Conservation (phyloP, 2,113 vertebrate genomes). For the Halcyon malimbica region DNA sequence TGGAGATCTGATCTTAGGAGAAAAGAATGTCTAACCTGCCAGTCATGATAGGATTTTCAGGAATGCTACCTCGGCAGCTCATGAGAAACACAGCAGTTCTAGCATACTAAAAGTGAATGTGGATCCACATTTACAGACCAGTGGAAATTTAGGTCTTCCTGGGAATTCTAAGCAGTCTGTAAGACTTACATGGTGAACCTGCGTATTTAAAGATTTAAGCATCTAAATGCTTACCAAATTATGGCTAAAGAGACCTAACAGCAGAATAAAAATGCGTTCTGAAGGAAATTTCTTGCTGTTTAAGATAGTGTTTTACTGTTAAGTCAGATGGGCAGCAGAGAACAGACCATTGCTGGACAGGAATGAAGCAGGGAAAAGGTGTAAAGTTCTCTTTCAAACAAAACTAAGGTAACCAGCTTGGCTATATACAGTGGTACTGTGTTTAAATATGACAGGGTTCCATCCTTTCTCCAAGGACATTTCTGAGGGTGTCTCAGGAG, state of each 20-base stretch:
- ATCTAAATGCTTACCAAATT: not conserved
- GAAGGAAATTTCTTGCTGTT: not conserved
- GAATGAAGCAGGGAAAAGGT: not conserved
- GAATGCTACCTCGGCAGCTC: not conserved
- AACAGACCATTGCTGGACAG: rapidly evolving
- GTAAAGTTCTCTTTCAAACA: not conserved
- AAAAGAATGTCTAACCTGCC: not conserved
- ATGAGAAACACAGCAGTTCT: not conserved
- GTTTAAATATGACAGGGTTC: not conserved
- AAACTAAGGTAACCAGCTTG: not conserved
- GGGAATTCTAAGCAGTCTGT: not conserved
- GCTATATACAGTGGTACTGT: not conserved
- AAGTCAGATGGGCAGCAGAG: not conserved
- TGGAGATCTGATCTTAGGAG: not conserved
- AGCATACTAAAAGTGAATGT: not conserved
- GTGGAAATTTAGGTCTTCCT: not conserved
- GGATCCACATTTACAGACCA: not conserved
- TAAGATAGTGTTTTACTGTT: not conserved
- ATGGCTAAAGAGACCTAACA: not conserved
- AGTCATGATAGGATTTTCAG: not conserved
- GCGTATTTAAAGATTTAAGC: not conserved
- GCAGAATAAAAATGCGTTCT: not conserved
- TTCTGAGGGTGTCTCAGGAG: not conserved
- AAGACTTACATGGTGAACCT: not conserved
- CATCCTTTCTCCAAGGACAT: not conserved